Evolutionary conservation across 2,888 invertebrate genomes (phyloP).

Genomic region (Athalia circularis): DNA sequence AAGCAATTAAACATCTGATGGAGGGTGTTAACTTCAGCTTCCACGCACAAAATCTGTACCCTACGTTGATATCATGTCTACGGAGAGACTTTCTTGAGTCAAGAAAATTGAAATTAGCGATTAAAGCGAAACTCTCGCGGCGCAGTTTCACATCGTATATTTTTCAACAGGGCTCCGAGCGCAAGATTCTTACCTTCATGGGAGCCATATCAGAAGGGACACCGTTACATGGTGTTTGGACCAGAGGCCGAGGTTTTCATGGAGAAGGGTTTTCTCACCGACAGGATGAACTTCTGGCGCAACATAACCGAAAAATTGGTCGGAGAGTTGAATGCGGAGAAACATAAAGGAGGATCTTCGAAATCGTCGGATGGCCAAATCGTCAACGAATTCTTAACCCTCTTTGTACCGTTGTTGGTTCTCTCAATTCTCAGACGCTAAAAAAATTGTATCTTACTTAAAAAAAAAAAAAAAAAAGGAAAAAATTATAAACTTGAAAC

Average conservation of each 20-base stretch:
- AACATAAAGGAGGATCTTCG: neutral
- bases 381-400: neutral
- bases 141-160: neutral
- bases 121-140: neutral
- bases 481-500: neutral
- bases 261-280: conserved; percentile 56
- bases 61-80: neutral
- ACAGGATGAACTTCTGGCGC: conserved; percentile 66
- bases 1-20: conserved; percentile 10
- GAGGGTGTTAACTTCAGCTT: neutral
- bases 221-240: conserved; percentile 61
- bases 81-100: neutral
- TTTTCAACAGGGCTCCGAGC: conserved; percentile 60
- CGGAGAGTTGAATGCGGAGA: neutral
- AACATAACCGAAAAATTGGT: conserved; percentile 56
- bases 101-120: conserved; percentile 17
- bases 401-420: neutral
- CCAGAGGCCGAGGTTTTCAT: conserved; percentile 57
- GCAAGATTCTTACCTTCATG: conserved; percentile 58
- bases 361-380: neutral
- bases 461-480: neutral
- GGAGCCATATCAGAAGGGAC: conserved; percentile 61
- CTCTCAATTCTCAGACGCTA: neutral
- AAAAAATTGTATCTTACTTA: neutral
- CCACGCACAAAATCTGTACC: neutral